These are phyloP conservation scores for Cataglyphis albicans DNA, from an alignment of 2,888 invertebrate genomes.

Conservation along the genomic window DNA sequence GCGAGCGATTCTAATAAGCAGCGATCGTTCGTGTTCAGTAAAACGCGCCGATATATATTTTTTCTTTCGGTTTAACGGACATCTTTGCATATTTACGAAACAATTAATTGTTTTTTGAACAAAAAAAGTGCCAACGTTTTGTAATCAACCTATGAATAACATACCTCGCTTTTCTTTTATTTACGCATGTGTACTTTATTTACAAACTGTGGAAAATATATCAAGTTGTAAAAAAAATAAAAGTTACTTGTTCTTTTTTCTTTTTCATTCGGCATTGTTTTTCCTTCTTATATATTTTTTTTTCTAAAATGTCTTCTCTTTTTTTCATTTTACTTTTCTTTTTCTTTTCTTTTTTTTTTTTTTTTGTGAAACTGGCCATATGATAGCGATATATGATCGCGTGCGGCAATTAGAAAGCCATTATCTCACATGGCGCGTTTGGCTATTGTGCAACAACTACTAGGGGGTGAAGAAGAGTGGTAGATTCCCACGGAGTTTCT, in stretches of 20 bases:
- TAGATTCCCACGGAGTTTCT: slow-evolving; percentile 62
- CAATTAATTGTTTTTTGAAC: not conserved
- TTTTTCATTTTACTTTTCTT: not conserved
- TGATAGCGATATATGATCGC: slow-evolving; percentile 26
- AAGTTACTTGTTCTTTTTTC: not conserved
- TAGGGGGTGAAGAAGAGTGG: slow-evolving; percentile 50
- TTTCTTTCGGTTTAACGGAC: not conserved
- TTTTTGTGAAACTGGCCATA: slow-evolving; percentile 46
- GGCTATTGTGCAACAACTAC: slow-evolving; percentile 63
- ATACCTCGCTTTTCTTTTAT: not conserved
- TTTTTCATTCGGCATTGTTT: not conserved
- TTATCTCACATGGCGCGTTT: slow-evolving; percentile 71
- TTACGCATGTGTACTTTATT: not conserved
- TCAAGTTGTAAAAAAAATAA: not conserved
- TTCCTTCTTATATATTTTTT: not conserved
- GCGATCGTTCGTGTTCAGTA: not conserved
- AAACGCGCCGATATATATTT: not conserved
- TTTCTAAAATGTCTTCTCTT: slow-evolving; percentile 7
- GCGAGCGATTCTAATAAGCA: not conserved
- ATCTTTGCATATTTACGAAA: not conserved
- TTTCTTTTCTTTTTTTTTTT: not conserved
- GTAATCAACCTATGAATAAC: not conserved
- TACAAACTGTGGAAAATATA: not conserved
- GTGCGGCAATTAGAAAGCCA: slow-evolving; percentile 81
- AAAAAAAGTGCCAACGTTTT: not conserved